These are phyloP conservation scores for Natrix natrix DNA, from an alignment of 2,797 vertebrate genomes.

Conservation along the genomic window DNA sequence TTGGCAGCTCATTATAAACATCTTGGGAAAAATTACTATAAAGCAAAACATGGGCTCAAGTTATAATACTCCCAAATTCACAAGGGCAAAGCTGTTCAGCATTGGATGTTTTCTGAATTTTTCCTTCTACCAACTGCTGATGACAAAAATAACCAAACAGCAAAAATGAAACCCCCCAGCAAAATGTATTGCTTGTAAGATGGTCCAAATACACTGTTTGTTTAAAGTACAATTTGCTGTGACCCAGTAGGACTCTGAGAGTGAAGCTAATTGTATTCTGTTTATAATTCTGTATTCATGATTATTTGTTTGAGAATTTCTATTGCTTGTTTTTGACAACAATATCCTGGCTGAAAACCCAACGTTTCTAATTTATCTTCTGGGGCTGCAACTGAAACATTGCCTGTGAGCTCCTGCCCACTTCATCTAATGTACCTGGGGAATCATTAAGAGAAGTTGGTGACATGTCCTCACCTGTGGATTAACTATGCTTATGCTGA, in stretches of 20 bases:
- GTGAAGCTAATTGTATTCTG: not conserved
- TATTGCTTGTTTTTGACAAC: not conserved
- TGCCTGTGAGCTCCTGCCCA: not conserved
- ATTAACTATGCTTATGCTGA: not conserved
- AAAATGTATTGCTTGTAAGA: not conserved
- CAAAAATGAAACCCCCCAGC: not conserved
- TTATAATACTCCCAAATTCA: not conserved
- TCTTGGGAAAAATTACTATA: not conserved
- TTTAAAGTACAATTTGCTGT: not conserved
- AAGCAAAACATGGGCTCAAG: not conserved
- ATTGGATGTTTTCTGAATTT: not conserved
- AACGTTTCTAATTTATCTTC: not conserved
- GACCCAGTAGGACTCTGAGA: not conserved
- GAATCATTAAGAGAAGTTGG: not conserved
- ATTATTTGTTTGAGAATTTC: not conserved
- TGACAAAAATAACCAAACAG: not conserved
- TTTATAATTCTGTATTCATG: not conserved
- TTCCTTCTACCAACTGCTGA: not conserved
- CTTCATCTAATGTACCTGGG: not conserved
- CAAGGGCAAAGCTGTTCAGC: not conserved
- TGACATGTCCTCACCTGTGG: not conserved
- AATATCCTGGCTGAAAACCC: not conserved
- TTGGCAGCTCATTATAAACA: not conserved
- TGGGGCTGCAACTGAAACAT: not conserved
- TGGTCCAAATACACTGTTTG: not conserved